Evolutionary conservation across 2,113 vertebrate genomes (phyloP).

Genomic region (Lethenteron reissneri): DNA sequence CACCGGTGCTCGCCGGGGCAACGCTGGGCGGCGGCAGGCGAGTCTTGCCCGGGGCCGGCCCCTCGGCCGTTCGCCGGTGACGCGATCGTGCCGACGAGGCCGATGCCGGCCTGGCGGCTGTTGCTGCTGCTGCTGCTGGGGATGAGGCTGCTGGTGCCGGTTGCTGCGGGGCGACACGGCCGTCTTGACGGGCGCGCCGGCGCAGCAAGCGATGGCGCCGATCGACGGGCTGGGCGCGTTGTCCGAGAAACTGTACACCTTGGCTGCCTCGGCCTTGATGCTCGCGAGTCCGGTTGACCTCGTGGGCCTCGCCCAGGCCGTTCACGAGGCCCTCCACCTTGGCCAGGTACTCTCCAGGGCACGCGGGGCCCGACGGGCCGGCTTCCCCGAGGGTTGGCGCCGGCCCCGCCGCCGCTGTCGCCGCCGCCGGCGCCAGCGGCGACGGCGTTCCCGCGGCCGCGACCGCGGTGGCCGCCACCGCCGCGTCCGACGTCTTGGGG

Average conservation of each 20-base stretch:
- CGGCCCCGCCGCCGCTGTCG: not conserved
- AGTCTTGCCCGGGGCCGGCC: too few species aligned
- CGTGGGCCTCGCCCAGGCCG: slow-evolving; percentile 55
- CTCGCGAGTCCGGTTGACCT: slow-evolving; percentile 80
- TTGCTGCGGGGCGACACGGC: not conserved
- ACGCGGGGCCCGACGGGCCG: too few species aligned
- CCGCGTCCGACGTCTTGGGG: slow-evolving; percentile 35
- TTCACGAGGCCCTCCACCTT: slow-evolving; percentile 61
- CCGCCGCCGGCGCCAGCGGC: not conserved
- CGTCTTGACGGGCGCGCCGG: not conserved
- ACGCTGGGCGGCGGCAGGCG: too few species aligned
- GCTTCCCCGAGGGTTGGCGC: not conserved
- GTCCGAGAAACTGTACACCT: slow-evolving; percentile 96
- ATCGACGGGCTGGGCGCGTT: slow-evolving; percentile 96
- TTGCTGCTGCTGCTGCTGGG: not conserved
- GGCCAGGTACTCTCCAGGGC: slow-evolving; percentile 41
- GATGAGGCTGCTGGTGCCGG: not conserved
- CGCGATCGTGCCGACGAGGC: not conserved
- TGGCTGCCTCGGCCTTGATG: slow-evolving; percentile 89
- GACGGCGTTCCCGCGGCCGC: not conserved
- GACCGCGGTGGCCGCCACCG: not conserved
- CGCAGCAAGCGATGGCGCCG: slow-evolving; percentile 31
- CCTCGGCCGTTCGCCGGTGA: too few species aligned
- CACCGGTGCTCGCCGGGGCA: too few species aligned
- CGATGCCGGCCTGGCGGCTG: not conserved